Evolutionary conservation across 2,888 invertebrate species (phyloP).

Genomic region (Drosophila fungiperda): DNA sequence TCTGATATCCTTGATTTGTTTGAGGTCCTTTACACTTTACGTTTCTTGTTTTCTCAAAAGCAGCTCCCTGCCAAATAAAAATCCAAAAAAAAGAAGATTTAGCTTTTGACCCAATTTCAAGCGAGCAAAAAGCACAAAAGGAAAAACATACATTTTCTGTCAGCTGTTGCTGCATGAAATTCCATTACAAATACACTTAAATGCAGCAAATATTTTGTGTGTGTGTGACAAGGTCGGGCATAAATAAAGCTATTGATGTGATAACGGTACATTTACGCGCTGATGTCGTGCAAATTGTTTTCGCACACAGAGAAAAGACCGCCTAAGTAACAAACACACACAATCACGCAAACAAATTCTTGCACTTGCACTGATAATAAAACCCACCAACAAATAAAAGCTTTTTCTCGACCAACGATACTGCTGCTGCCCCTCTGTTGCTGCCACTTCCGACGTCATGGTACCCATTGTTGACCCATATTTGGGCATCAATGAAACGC

Average conservation of each 20-base stretch:
- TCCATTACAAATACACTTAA: conserved; percentile 52
- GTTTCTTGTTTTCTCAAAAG: conserved; percentile 3
- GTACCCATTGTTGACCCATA: conserved; percentile 84
- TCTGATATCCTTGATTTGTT: conserved; percentile 48
- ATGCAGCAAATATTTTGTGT: conserved; percentile 52
- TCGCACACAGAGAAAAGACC: conserved; percentile 7
- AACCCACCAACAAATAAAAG: conserved; percentile 23
- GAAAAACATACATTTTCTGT: conserved; percentile 21
- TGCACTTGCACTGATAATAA: conserved; percentile 52
- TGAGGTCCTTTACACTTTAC: conserved; percentile 29
- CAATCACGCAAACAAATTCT: conserved; percentile 5
- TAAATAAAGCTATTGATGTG: conserved; percentile 61
- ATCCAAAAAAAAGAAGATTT: conserved; percentile 33
- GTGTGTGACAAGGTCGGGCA: conserved; percentile 49
- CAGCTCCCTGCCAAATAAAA: conserved; percentile 64
- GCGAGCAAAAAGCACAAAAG: conserved; percentile 11
- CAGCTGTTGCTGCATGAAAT: conserved; percentile 57
- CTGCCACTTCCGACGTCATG: conserved; percentile 42
- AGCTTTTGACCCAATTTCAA: conserved; percentile 65
- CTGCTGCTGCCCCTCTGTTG: not conserved
- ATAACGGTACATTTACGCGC: conserved; percentile 69
- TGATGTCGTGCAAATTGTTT: conserved; percentile 61
- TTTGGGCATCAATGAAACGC: conserved; percentile 83
- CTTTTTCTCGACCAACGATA: conserved; percentile 27
- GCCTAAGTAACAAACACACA: conserved; percentile 49